These are phyloP conservation scores for Sesamia nonagrioides DNA, from an alignment of 1,140 invertebrate genomes.

Conservation along the genomic window DNA sequence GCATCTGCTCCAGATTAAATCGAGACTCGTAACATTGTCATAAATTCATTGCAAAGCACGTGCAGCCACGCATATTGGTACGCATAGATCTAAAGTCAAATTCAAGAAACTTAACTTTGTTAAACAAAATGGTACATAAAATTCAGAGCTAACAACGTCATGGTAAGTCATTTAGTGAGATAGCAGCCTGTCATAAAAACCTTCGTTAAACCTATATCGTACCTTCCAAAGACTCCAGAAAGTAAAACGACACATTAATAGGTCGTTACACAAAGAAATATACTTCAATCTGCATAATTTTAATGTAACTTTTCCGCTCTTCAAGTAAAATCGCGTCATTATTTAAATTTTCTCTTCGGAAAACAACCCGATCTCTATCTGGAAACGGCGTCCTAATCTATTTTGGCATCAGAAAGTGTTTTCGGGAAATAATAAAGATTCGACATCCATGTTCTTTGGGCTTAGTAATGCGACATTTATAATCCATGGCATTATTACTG, in stretches of 20 bases:
- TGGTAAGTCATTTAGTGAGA: not conserved
- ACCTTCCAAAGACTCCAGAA: slow-evolving; percentile 1
- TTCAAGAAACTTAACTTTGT: not conserved
- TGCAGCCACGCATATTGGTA: not conserved
- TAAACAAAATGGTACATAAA: slow-evolving; percentile 2
- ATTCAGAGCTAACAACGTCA: not conserved
- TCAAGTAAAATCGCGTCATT: slow-evolving; percentile 33
- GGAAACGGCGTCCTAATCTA: slow-evolving; percentile 26
- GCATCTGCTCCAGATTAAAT: no score
- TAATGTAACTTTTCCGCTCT: slow-evolving; percentile 39
- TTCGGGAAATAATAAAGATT: slow-evolving; percentile 41
- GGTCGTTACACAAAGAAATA: slow-evolving; percentile 44
- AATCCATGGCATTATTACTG: not conserved
- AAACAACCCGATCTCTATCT: slow-evolving; percentile 47
- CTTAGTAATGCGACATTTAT: slow-evolving; percentile 9
- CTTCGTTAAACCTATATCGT: slow-evolving; percentile 25
- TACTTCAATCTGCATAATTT: slow-evolving; percentile 48
- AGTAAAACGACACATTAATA: slow-evolving; percentile 43
- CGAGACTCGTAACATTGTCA: no score
- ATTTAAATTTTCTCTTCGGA: slow-evolving; percentile 47
- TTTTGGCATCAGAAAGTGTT: slow-evolving; percentile 42
- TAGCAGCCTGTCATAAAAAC: slow-evolving; percentile 9
- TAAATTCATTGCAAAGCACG: no score
- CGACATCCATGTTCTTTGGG: slow-evolving; percentile 14
- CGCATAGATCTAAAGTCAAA: not conserved